Base-by-base conservation (phyloP, 2,113 vertebrate genomes). In the Butastur rufipennis region DNA sequence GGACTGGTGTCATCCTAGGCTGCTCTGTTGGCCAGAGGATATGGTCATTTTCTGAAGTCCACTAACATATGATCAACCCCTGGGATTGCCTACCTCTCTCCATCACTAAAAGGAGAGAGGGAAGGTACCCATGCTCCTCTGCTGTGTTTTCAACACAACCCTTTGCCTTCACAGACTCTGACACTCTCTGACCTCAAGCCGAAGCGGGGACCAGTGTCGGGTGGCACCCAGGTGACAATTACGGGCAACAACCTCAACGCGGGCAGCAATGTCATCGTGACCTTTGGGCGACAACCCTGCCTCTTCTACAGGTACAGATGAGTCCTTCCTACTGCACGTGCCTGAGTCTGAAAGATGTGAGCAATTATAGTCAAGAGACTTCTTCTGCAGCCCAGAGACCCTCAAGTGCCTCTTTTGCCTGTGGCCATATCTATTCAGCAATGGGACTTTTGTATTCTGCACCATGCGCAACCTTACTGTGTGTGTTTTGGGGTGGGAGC, bases 201-300 rank as follows among this genome's bases (percentile, higher is more conserved):
- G 0, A 98, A 93, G 87, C 96, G 99, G 68, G 99, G 99, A 6
- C 99, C 99, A 2, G 98, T 99, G 91, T 99, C 99, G 0, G 99
- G 99, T 40, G 99, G 99, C 77, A 99, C 99, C 14, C 98, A 99
- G 31, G 99, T 99, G 97, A 99, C 99, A 71, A 99, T 99, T 95
- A 99, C 98, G 0, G 99, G 99, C 84, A 99, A 98, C 97, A 99
- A 99, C 97, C 98, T 99, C 74, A 99, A 99, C 0, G 99, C 99
- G 0, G 99, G 99, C 82, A 99, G 99, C 98, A 99, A 99, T 2
- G 99, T 99, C 96, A 98, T 99, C 9, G 98, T 99, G 93, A 99
- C 98, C 96, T 99, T 99, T 27, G 99, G 99, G 80, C 97, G 98
- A 80, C 99, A 99, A 63, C 99, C 99, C 11, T 99, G 99, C 95